Base-by-base conservation (phyloP, 2,113 vertebrate species). In the Larimichthys crocea region DNA sequence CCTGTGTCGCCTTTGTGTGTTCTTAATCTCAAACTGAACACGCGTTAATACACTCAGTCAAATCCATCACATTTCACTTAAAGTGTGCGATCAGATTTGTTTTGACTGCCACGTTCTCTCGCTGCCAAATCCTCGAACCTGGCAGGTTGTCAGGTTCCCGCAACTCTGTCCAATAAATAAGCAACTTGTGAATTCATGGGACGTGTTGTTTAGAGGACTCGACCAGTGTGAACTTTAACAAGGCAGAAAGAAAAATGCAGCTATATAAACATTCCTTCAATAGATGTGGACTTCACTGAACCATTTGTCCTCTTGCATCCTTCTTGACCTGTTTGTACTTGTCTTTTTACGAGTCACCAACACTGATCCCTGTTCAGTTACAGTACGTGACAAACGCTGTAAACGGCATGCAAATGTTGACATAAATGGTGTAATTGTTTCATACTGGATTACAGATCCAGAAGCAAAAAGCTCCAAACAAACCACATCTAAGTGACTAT, bases 11-110 rank as follows among this genome's bases (percentile, higher is more conserved):
- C 48, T 59, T 46, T 31, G 52, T 40, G 60, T 22, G 20, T 29
- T 19, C 53, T 55, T 55, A 55, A 26, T 57, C 50, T 69, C 57
- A n/a, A 35, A n/a, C 19, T n/a, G 49, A 80, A 64, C 67, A 35
- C 26, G 29, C 48, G 35, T 40, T 53, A 59, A 82, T 17, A 15
- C 8, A 35, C 9, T n/a, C 49, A 8, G 17, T 66, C 31, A 53
- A 68, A 84, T 80, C 50, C 81, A 74, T 66, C 78, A 52, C 59
- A 4, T 75, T 77, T 65, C 57, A 24, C 53, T 56, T 15, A 14
- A 29, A 71, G 48, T 26, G 53, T 42, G 53, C 40, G 31, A 42
- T 73, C 48, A 61, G 52, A 20, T 82, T 67, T 67, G 74, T 79
- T 73, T 48, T 31, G 48, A 74, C 56, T 71, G 55, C 20, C 31